Conservation (phyloP, 2,888 invertebrate genomes). For the Rhorus exstirpatorius region DNA sequence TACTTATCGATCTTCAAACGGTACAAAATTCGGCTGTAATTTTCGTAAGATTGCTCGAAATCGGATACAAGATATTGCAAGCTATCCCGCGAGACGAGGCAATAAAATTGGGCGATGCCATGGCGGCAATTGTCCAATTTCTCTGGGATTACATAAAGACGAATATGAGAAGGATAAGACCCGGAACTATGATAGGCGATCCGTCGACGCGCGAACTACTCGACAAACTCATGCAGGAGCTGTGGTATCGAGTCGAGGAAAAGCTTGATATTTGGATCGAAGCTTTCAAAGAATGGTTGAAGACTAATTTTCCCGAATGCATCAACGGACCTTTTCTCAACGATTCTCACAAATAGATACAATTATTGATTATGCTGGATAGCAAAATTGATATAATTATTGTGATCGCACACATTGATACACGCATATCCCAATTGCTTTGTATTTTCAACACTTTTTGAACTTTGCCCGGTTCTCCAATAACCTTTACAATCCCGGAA, state of each 20-base stretch:
- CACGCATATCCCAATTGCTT: neutral
- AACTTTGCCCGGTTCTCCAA: too few species aligned
- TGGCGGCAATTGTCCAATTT: slow-evolving; percentile 55
- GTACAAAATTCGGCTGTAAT: slow-evolving; percentile 42
- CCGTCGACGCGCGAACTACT: slow-evolving; percentile 16
- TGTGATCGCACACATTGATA: neutral
- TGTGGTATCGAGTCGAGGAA: slow-evolving; percentile 26
- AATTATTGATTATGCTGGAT: too few species aligned
- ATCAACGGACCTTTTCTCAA: neutral
- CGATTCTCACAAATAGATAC: neutral
- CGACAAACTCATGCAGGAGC: slow-evolving; percentile 24
- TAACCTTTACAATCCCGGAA: too few species aligned
- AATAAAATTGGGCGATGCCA: slow-evolving; percentile 36
- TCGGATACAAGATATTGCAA: slow-evolving; percentile 47
- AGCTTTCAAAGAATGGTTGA: slow-evolving; percentile 60
- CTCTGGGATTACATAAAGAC: slow-evolving; percentile 63
- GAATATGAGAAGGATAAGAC: slow-evolving; percentile 12
- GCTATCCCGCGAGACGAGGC: slow-evolving; percentile 14
- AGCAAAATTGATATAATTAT: too few species aligned
- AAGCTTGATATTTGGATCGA: slow-evolving; percentile 50
- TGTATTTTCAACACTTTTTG: too few species aligned
- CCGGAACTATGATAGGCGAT: slow-evolving; percentile 13
- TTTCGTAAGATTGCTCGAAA: slow-evolving; percentile 55
- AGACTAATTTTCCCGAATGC: slow-evolving; percentile 9
- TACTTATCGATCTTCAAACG: slow-evolving; percentile 37